Conservation (phyloP, 2,888 invertebrate genomes). For the Argyresthia goedartella region DNA sequence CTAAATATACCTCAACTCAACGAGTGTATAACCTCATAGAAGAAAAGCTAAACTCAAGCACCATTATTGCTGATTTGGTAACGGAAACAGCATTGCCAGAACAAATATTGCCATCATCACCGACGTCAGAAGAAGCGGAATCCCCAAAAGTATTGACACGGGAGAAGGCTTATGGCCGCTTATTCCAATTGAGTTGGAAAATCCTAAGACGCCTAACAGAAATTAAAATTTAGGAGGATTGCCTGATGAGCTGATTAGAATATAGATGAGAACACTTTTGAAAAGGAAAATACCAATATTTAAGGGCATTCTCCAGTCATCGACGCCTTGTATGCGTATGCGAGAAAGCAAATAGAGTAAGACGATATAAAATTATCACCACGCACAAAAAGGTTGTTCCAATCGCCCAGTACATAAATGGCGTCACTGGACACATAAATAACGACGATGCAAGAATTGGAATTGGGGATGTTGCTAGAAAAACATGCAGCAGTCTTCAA, state of each 20-base stretch:
- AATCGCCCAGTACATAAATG: background rate
- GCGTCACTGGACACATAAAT: background rate
- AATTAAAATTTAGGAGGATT: no score
- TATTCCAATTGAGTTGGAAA: background rate
- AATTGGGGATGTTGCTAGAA: background rate
- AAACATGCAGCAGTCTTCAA: conserved; percentile 6
- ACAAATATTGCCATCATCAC: background rate
- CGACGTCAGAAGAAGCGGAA: background rate
- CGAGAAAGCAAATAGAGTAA: background rate
- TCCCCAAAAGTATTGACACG: background rate
- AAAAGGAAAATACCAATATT: background rate
- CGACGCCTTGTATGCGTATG: background rate
- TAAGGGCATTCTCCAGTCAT: background rate
- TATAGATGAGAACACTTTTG: background rate
- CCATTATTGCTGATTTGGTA: background rate
- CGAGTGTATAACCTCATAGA: no score
- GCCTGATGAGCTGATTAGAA: no score
- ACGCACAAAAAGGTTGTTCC: background rate
- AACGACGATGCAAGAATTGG: background rate
- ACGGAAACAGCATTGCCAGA: background rate
- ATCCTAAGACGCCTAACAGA: no score
- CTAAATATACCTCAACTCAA: background rate
- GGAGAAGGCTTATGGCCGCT: background rate
- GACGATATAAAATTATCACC: background rate
- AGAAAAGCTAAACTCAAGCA: background rate